These are phyloP conservation scores for Hirundo rustica DNA, from an alignment of 2,797 vertebrate genomes.

Conservation along the genomic window DNA sequence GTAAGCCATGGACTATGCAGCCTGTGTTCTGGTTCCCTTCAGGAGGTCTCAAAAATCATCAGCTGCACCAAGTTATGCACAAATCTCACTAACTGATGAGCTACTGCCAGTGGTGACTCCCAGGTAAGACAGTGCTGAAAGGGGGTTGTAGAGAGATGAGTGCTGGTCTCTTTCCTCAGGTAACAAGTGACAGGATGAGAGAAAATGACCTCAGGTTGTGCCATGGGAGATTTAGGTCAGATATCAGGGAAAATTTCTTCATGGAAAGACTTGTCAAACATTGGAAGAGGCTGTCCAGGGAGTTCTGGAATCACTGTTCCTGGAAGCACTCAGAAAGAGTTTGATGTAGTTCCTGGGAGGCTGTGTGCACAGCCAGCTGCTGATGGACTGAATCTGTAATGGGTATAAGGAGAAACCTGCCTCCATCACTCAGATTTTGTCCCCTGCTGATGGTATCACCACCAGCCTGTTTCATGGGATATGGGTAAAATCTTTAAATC, in stretches of 20 bases:
- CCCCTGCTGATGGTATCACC: background rate
- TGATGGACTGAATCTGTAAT: background rate
- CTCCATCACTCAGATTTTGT: fast-evolving
- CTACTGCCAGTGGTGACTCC: background rate
- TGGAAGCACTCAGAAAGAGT: background rate
- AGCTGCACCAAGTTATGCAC: background rate
- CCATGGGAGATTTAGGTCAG: background rate
- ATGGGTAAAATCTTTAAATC: background rate
- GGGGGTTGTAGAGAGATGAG: background rate
- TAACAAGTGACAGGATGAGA: background rate
- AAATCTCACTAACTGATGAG: background rate
- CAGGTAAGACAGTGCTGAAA: background rate
- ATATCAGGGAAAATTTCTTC: background rate
- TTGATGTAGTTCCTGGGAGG: background rate
- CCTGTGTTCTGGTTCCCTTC: background rate
- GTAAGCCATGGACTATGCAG: background rate
- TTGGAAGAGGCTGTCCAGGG: background rate
- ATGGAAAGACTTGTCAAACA: background rate
- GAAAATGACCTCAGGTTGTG: background rate
- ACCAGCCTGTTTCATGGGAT: background rate
- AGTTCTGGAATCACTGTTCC: background rate
- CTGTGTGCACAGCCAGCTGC: background rate
- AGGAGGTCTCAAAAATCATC: background rate
- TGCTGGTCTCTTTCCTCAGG: background rate
- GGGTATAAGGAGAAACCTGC: background rate